A percentile compares a stretch with the other conserved stretches of the same genome.
These are phyloP conservation scores for Cavia aperea DNA, from an alignment of 2,113 vertebrate genomes.

Conservation along the genomic window DNA sequence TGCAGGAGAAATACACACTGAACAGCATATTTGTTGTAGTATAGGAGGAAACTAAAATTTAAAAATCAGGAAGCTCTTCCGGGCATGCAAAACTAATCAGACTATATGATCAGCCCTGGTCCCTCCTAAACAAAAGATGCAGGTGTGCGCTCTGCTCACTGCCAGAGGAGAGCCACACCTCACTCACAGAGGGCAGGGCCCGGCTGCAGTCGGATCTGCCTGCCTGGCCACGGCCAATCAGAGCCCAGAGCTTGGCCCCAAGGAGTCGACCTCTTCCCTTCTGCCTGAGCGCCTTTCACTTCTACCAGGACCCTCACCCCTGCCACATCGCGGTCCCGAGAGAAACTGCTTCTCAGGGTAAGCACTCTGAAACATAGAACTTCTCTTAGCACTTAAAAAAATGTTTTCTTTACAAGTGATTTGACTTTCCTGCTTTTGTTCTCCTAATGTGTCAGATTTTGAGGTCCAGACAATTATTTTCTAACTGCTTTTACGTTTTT, in stretches of 20 bases:
- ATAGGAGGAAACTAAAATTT: neutral
- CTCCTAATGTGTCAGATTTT: neutral
- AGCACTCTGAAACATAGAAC: conserved; percentile 41
- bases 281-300: neutral
- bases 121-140: neutral
- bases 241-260: neutral
- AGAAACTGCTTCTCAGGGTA: neutral
- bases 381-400: neutral
- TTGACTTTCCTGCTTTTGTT: neutral
- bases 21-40: neutral
- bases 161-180: neutral
- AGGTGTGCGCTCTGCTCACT: too few species aligned
- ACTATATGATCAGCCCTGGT: neutral
- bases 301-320: neutral
- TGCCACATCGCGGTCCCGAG: neutral
- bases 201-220: too few species aligned
- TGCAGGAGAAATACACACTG: neutral
- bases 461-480: neutral
- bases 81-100: neutral
- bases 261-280: too few species aligned
- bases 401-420: neutral
- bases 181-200: neutral
- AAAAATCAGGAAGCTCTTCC: neutral
- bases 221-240: conserved; percentile 32
- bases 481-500: neutral